These are phyloP conservation scores for Kryptolebias marmoratus DNA, from an alignment of 2,113 vertebrate genomes.

Conservation along the genomic window DNA sequence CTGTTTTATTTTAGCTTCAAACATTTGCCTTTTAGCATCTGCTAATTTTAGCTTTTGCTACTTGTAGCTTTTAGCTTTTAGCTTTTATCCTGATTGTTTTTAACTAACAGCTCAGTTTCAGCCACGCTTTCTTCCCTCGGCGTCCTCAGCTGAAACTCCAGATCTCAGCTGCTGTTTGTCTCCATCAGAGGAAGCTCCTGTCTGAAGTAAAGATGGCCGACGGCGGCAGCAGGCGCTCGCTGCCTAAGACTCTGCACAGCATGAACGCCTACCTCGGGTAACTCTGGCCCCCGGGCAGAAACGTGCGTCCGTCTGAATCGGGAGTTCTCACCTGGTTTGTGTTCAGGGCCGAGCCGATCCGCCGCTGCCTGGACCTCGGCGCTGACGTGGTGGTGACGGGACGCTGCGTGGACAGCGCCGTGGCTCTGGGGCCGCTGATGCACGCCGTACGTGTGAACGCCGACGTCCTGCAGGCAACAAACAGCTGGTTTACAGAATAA, in stretches of 20 bases:
- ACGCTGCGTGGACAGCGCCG: constrained; percentile 87
- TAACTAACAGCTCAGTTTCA: no score
- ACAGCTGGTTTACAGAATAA: no score
- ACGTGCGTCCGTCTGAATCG: no score
- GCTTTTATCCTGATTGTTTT: no score
- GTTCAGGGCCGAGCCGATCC: constrained; percentile 83
- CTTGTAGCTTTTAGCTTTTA: no score
- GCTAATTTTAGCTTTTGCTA: no score
- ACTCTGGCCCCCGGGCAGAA: no score
- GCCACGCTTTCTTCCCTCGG: no score
- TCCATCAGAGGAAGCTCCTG: constrained; percentile 78
- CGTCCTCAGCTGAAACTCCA: background rate
- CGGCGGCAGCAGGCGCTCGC: constrained; percentile 60
- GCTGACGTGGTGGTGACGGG: constrained; percentile 87
- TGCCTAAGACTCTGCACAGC: constrained; percentile 85
- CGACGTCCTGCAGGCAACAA: no score
- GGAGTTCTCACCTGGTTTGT: background rate
- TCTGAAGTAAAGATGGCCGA: constrained; percentile 76
- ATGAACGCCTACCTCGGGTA: constrained; percentile 90
- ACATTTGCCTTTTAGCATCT: no score
- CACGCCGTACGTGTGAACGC: constrained; percentile 77
- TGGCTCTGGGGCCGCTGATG: constrained; percentile 88
- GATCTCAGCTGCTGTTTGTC: background rate
- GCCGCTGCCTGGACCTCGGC: constrained; percentile 86
- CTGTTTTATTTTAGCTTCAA: no score